These are phyloP conservation scores for Novumbra hubbsi DNA, from an alignment of 2,797 vertebrate species.

Conservation along the genomic window DNA sequence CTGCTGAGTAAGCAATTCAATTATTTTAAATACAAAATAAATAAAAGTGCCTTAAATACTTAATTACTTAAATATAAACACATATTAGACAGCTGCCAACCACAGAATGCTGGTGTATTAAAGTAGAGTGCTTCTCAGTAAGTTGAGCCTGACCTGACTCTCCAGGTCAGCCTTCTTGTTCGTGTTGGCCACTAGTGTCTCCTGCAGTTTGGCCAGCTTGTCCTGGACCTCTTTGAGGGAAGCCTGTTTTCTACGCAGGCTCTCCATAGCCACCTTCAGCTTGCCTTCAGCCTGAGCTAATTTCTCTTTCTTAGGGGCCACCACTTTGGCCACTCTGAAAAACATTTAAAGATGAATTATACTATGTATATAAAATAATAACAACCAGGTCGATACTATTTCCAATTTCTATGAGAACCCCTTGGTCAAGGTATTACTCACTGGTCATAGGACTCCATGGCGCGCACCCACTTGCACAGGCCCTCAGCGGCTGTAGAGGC, in stretches of 20 bases:
- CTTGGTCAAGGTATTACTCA: conserved; percentile 54
- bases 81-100: neutral
- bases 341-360: neutral
- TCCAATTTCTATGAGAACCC: neutral
- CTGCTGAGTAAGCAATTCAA: neutral
- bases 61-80: neutral
- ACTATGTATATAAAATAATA: neutral
- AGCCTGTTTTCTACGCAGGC: conserved; percentile 82
- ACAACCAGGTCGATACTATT: neutral
- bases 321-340: conserved; percentile 85
- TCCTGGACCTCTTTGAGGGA: conserved; percentile 84
- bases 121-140: neutral
- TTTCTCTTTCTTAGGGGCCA: conserved; percentile 88
- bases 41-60: neutral
- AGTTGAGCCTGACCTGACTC: conserved; percentile 70
- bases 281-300: conserved; percentile 78
- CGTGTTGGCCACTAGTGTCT: conserved; percentile 81
- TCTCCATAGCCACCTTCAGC: conserved; percentile 78
- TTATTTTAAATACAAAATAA: too few species aligned
- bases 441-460: conserved; percentile 88
- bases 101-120: neutral
- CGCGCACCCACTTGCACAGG: conserved; percentile 89
- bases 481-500: conserved; percentile 90
- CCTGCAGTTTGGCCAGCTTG: conserved; percentile 78
- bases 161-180: conserved; percentile 85